A percentile compares a stretch with the other conserved stretches of the same genome.
Evolutionary conservation across 2,797 vertebrate genomes (phyloP).

Genomic region (Tolypeutes matacus): DNA sequence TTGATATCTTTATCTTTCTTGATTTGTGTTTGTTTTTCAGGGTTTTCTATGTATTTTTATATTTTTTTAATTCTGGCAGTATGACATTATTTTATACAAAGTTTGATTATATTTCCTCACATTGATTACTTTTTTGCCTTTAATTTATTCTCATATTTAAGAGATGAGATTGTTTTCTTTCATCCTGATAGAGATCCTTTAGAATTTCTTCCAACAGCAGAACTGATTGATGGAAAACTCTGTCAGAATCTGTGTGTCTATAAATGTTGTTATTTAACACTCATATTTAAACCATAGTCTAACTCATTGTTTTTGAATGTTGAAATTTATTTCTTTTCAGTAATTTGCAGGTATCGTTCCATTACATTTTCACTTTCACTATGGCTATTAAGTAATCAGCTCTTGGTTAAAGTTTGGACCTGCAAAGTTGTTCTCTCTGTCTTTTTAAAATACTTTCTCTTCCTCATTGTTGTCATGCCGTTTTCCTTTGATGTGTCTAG

Average conservation of each 20-base stretch:
- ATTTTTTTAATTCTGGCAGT: background rate
- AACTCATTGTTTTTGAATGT: background rate
- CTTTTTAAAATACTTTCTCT: background rate
- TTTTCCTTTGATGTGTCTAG: background rate
- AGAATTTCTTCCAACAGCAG: background rate
- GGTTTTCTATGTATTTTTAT: constrained; percentile 28
- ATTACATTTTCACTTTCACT: background rate
- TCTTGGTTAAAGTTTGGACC: background rate
- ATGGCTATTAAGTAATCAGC: background rate
- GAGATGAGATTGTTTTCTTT: background rate
- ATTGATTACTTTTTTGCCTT: background rate
- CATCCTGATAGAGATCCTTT: background rate
- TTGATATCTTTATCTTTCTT: background rate
- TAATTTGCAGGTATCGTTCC: background rate
- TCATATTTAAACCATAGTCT: background rate
- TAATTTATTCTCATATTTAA: background rate
- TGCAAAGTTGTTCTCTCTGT: background rate
- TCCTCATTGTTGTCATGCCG: background rate
- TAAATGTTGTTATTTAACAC: background rate
- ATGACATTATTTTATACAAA: background rate
- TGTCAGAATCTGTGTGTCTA: background rate
- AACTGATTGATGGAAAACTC: background rate
- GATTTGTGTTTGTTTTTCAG: background rate
- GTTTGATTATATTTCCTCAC: background rate
- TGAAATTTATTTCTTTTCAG: background rate